Base-by-base conservation (phyloP, 2,888 invertebrate species). In the Psylliodes chrysocephalus region DNA sequence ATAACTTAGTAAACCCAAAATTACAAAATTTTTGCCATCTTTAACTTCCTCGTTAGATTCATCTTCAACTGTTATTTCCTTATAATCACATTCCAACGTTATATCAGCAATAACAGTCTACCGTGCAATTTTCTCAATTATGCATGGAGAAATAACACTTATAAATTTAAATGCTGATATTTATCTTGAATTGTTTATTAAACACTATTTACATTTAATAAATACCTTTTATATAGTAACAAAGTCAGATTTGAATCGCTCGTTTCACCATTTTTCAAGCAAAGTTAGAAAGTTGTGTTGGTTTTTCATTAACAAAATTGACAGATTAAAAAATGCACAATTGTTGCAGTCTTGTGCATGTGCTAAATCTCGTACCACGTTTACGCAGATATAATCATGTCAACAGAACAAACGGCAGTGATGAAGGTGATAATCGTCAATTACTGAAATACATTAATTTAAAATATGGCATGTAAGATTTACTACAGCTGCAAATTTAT, bases 131-230 rank as follows among this genome's bases (percentile, higher is more conserved):
- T 63, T 52, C 63, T 63, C 63, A 44, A 57, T 38, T 52, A 57
- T 57, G 35, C 46, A 57, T 57, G 33, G 28, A 53, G 57, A 52
- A 56, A 63, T 42, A 53, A 56, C 63, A 63, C 63, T 57, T 52
- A 52, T 46, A 52, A 52, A 63, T 57, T 63, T 57, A 57, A 57
- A 63, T 63, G 25, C 46, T 40, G 63, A 63, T 63, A 63, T 63
- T 63, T 57, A 63, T 63, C 63, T 63, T 18, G 63, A 33, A 63
- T 63, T 52, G 63, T 57, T 54, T 63, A 57, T 57, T 52, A 63
- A 63, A 62, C 42, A 38, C 28, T 56, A 57, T 63, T 63, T 63
- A 63, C 52, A 44, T 63, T 63, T 53, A 57, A 51, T 33, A 55
- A 56, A 57, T 63, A 38, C 17, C 19, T 56, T 52, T 38, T 25